phyloP scores from a whole-genome alignment of 2,888 invertebrate genomes.

The Nymphalis urticae region DNA sequence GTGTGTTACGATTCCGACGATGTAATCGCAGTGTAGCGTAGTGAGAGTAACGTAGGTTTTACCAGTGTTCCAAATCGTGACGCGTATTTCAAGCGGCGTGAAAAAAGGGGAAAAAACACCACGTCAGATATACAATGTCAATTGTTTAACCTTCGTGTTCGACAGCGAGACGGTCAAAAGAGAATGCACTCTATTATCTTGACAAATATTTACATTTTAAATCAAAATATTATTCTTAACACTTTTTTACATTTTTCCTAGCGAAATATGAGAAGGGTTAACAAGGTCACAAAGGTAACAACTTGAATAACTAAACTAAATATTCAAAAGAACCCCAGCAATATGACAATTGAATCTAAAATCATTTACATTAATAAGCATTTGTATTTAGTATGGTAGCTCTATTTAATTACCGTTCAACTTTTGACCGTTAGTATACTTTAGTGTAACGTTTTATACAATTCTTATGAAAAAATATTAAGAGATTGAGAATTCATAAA shows the following conservation, averaged over 20 bases:
- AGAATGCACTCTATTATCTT: not conserved
- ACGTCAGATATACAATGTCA: constrained; percentile 59
- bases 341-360: too few species aligned
- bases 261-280: too few species aligned
- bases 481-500: constrained; percentile 20
- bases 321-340: too few species aligned
- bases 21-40: constrained; percentile 51
- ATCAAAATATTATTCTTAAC: too few species aligned
- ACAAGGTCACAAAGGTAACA: too few species aligned
- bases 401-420: constrained; percentile 1
- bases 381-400: not conserved
- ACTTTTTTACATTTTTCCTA: too few species aligned
- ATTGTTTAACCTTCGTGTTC: constrained; percentile 25
- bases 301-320: too few species aligned
- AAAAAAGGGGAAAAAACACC: constrained; percentile 76
- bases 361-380: too few species aligned
- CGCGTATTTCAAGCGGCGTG: constrained; percentile 80
- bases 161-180: constrained; percentile 29
- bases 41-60: constrained; percentile 70
- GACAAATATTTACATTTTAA: not conserved
- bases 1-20: constrained; percentile 34
- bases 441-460: not conserved
- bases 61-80: constrained; percentile 81
- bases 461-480: constrained; percentile 7
- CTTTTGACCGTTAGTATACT: constrained; percentile 23